A percentile compares a stretch with the other conserved stretches of the same genome.
phyloP scores from a whole-genome alignment of 2,113 vertebrate species.

The Alethe diademata region DNA sequence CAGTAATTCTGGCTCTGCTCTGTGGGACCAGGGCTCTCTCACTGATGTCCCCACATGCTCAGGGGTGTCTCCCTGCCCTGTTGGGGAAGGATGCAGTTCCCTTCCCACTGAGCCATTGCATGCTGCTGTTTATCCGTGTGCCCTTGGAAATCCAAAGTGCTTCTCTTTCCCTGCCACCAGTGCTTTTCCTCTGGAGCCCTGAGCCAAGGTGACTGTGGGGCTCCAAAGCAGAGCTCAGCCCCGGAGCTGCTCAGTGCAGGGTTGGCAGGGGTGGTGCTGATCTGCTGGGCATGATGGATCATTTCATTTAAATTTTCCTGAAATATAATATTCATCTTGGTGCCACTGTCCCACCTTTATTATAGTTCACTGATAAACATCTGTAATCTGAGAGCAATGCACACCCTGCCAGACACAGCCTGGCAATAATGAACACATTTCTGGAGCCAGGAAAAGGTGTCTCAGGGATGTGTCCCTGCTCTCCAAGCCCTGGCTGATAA shows the following conservation, averaged over 20 bases:
- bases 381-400: slow-evolving; percentile 16
- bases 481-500: background rate
- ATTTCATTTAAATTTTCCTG: slow-evolving; percentile 48
- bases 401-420: background rate
- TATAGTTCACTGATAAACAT: slow-evolving; percentile 51
- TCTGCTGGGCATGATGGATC: slow-evolving; percentile 57
- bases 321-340: slow-evolving; percentile 56
- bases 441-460: background rate
- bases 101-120: accelerated
- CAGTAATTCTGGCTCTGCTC: background rate
- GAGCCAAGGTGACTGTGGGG: slow-evolving; percentile 11
- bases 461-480: background rate
- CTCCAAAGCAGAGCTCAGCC: background rate
- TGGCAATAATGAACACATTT: slow-evolving; percentile 15
- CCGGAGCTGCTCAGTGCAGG: accelerated
- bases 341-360: slow-evolving; percentile 56
- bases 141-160: background rate
- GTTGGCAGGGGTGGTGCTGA: background rate
- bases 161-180: accelerated
- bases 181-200: accelerated
- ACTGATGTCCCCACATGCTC: accelerated
- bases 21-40: accelerated
- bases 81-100: accelerated
- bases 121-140: background rate
- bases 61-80: accelerated